Evolutionary conservation across 1,140 invertebrate genomes (phyloP), one percentile per base, ranked within the genome.

Genomic region (Zeugodacus cucurbitae): DNA sequence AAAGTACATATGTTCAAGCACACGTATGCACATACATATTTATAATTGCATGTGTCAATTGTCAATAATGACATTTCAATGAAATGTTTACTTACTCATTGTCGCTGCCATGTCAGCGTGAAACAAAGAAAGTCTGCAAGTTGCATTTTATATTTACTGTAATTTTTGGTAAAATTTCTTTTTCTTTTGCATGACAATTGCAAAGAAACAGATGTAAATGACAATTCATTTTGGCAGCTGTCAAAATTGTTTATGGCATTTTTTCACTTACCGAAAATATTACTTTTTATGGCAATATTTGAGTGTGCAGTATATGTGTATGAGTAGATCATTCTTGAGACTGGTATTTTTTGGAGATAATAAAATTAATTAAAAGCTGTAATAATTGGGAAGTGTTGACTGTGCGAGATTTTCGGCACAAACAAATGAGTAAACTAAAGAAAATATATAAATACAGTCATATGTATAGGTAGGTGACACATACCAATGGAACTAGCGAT

Each of bases 121-220:
- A 44, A 34, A 74, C 70, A 74, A 74, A 74, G 70, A 74, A 74
- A 74, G 17, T 37, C 70, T 74, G 70, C 70, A 44, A 37, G 32
- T 3, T 37, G 29, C 64, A 70, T 17, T 29, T 62, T 62, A 62
- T 26, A 62, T 54, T 54, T 54, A 20, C 48, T 1, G 4, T 5
- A 74, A 74, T 41, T 74, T 74, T 74, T 29, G 34, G 70, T 41
- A 44, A 44, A 22, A 74, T 74, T 74, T 62, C 26, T 37, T 29
- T 70, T 17, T 11, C 59, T 62, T 26, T n/a, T 34, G 14, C 29
- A 44, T 41, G 6, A 74, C 22, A 74, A 41, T 7, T 74, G 32
- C 22, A 74, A 74, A 74, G 70, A 74, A 74, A 74, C 70, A 74
- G 70, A 74, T 74, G 70, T 74, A 74, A 74, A 41, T 74, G 70